Evolutionary conservation across 2,888 invertebrate species (phyloP), one percentile per base, ranked within the genome.

Genomic region (Venustoraphidia nigricollis): DNA sequence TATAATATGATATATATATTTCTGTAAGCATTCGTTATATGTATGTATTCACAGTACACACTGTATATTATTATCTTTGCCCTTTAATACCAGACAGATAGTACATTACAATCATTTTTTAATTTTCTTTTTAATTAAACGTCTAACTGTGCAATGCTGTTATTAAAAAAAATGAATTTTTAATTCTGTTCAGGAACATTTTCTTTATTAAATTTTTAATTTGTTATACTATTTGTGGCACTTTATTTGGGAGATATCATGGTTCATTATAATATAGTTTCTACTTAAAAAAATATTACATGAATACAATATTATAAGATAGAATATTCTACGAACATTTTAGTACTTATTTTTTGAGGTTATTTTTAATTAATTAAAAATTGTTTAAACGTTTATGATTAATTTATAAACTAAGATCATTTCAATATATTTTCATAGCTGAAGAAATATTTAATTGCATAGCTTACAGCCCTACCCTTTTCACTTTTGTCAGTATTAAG

Each of bases 141-240:
- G 52, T 57, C 52, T 54, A 53, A 55, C 56, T 56, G 57, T 58
- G 54, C 54, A 57, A 60, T 52, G 45, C 45, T 45, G 45, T 38
- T 38, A 37, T 36, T 45, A 14, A 11, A 27, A 27, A 27, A 8
- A 14, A 10, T 44, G 17, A 58, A 61, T 60, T 60, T 64, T 67
- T 65, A 66, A 67, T 66, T 68, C 67, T 69, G 68, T 66, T 66
- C 66, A 69, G 69, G 68, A 69, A 70, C 69, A 67, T 69, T 66
- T 64, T 62, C 59, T 53, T 56, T 53, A 54, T 47, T 41, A 45
- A 44, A 44, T 40, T 46, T 50, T 43, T 44, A 44, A 49, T 50
- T 37, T 50, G 53, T 57, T 54, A 55, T 55, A 55, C 53, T 54
- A 55, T 56, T 61, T 62, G 64, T 65, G 66, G 65, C 65, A 66